Evolutionary conservation across 1,140 invertebrate species (phyloP).

Genomic region (Dysdera silvatica): DNA sequence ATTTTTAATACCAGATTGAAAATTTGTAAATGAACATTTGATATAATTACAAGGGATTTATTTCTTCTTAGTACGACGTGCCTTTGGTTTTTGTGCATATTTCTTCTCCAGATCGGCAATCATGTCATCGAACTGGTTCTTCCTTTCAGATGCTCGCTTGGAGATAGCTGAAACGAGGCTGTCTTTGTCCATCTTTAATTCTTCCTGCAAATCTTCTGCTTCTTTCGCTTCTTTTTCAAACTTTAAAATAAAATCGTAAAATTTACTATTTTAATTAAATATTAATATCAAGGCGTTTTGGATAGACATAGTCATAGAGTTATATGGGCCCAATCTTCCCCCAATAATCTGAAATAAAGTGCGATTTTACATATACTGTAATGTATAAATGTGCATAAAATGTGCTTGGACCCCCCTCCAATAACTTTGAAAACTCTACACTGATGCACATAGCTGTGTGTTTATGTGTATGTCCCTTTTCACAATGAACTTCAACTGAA

Average conservation of each 20-base stretch:
- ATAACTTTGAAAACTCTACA: no score
- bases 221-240: conserved; percentile 24
- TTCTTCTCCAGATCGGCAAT: conserved; percentile 33
- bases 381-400: no score
- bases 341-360: no score
- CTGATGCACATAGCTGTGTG: background rate
- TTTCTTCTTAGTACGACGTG: conserved; percentile 9
- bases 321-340: no score
- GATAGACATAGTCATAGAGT: background rate
- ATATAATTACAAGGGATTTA: no score
- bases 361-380: no score
- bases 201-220: conserved; percentile 18
- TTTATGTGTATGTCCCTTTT: no score
- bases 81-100: conserved; percentile 20
- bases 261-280: no score
- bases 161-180: conserved; percentile 17
- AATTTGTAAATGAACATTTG: no score
- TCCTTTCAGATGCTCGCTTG: background rate
- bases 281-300: background rate
- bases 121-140: conserved; percentile 25
- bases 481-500: no score
- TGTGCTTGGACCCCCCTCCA: no score
- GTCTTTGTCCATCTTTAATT: conserved; percentile 10
- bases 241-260: background rate
- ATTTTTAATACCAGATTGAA: no score